Percentiles rank a stretch among this genome's conserved stretches.
Conservation (phyloP, 2,888 invertebrate species). For the Plagodis pulveraria region DNA sequence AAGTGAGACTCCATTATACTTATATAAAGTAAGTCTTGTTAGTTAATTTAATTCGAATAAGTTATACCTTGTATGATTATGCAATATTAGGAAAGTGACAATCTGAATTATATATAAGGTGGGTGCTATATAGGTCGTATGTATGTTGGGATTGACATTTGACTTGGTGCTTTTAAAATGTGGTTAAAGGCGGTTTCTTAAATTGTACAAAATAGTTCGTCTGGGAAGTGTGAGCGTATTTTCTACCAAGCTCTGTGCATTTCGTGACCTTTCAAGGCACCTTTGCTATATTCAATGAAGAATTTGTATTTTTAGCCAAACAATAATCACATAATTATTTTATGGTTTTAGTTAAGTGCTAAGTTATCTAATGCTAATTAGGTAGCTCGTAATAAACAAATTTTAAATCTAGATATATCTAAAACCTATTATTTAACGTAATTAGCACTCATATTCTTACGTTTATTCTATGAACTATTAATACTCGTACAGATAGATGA, state of each 20-base stretch:
- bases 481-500: slow-evolving; percentile 6
- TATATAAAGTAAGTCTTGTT: slow-evolving; percentile 6
- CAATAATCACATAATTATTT: slow-evolving; percentile 35
- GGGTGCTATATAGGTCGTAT: slow-evolving; percentile 70
- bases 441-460: slow-evolving; percentile 13
- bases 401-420: slow-evolving; percentile 11
- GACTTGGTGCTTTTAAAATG: slow-evolving; percentile 73
- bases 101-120: slow-evolving; percentile 61
- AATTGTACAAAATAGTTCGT: slow-evolving; percentile 70
- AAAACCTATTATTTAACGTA: slow-evolving; percentile 12
- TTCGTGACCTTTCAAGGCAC: slow-evolving; percentile 65
- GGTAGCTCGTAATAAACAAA: slow-evolving; percentile 2
- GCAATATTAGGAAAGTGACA: slow-evolving; percentile 20
- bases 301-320: slow-evolving; percentile 44
- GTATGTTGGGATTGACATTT: slow-evolving; percentile 58
- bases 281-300: slow-evolving; percentile 70
- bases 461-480: slow-evolving; percentile 15
- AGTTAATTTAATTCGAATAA: slow-evolving; percentile 5
- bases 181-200: slow-evolving; percentile 65
- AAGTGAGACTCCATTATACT: slow-evolving; percentile 5
- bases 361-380: slow-evolving; percentile 14
- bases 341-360: slow-evolving; percentile 16
- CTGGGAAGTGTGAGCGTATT: slow-evolving; percentile 84
- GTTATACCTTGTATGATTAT: slow-evolving; percentile 19
- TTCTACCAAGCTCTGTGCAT: slow-evolving; percentile 81